Conservation (phyloP, 2,888 invertebrate genomes). For the Meliscaeva auricollis region DNA sequence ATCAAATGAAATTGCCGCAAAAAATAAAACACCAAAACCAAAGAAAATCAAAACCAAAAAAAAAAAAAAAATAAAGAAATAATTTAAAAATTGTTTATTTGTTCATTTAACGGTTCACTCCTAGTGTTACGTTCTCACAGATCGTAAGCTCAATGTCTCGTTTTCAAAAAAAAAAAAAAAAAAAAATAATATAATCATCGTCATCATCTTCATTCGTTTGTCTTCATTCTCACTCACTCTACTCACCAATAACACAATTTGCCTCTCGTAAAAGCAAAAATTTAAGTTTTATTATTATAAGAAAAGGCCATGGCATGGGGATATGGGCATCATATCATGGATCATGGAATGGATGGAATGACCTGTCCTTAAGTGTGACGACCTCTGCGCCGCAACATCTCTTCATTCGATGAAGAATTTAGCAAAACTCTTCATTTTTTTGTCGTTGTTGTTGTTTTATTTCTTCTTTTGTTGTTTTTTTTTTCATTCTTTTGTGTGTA, state of each 20-base stretch:
- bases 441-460: no score
- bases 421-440: conserved; percentile 22
- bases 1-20: neutral
- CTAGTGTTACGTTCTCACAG: conserved; percentile 36
- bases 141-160: conserved; percentile 37
- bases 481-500: conserved; percentile 2
- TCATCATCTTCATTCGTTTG: neutral
- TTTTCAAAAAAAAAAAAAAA: conserved; percentile 1
- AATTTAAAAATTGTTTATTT: conserved; percentile 31
- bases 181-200: conserved; percentile 40
- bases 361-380: conserved; percentile 70
- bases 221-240: neutral
- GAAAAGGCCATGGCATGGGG: conserved; percentile 49
- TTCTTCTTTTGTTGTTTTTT: neutral
- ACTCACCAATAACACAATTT: conserved; percentile 36
- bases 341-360: conserved; percentile 49
- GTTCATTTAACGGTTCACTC: conserved; percentile 63
- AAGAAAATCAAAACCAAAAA: neutral
- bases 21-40: neutral
- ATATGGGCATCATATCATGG: neutral
- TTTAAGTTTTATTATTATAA: conserved; percentile 34
- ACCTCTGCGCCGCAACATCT: conserved; percentile 39
- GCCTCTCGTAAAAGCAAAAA: conserved; percentile 22
- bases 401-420: conserved; percentile 31
- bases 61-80: neutral